phyloP scores from a whole-genome alignment of 2,797 vertebrate genomes.

The Trematomus bernacchii region DNA sequence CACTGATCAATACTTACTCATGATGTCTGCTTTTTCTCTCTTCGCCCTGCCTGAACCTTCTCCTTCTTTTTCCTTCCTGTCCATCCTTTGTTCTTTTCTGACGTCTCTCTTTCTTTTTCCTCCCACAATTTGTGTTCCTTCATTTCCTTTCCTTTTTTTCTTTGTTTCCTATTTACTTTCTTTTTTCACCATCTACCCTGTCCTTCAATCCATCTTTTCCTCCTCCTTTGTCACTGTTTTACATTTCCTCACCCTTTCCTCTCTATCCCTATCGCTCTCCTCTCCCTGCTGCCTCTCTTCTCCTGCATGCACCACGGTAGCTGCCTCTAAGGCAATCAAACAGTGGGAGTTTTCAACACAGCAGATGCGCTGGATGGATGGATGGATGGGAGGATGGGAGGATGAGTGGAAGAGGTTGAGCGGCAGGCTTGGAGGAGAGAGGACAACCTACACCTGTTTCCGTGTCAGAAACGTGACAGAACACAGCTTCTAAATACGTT shows the following conservation, averaged over 20 bases:
- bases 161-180: not conserved
- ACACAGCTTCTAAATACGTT: conserved; percentile 6
- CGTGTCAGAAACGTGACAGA: conserved; percentile 20
- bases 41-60: conserved; percentile 3
- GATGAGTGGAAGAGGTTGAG: conserved; percentile 55
- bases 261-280: conserved; percentile 15
- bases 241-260: conserved; percentile 4
- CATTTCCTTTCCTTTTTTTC: not conserved
- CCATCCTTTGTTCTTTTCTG: conserved; percentile 13
- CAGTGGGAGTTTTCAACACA: conserved; percentile 78
- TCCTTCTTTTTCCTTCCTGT: not conserved
- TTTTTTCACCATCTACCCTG: not conserved
- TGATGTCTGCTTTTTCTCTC: conserved; percentile 33
- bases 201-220: not conserved
- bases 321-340: conserved; percentile 75
- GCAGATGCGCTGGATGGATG: conserved; percentile 73
- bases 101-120: not conserved
- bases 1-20: conserved; percentile 53
- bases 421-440: conserved; percentile 35
- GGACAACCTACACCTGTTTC: conserved; percentile 56
- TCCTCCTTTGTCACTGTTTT: not conserved
- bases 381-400: conserved; percentile 63
- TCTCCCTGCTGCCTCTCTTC: conserved; percentile 58
- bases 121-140: not conserved
- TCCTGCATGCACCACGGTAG: conserved; percentile 56